Evolutionary conservation across 2,113 vertebrate genomes (phyloP).

Genomic region (Myodes glareolus): DNA sequence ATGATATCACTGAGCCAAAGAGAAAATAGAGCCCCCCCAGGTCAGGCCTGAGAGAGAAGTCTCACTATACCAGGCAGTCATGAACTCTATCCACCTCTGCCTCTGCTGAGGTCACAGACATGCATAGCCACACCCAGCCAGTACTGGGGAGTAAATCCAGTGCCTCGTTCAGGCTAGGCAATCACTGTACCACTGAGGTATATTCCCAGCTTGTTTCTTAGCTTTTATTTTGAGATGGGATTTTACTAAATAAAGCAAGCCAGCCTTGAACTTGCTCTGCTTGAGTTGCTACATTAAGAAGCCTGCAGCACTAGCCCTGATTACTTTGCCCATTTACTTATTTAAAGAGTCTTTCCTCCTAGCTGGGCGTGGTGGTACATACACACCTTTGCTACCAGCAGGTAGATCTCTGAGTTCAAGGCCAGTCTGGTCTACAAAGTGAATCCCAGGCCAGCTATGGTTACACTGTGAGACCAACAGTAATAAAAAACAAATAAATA

Average conservation of each 20-base stretch:
- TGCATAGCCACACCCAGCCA: not conserved
- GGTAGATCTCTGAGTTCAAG: not conserved
- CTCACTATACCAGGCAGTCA: not conserved
- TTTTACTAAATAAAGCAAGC: not conserved
- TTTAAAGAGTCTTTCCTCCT: not conserved
- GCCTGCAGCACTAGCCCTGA: not conserved
- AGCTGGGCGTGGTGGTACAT: not conserved
- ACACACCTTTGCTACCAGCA: not conserved
- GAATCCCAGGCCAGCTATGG: not conserved
- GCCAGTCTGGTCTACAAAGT: not conserved
- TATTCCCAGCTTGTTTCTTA: not conserved
- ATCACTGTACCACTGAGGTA: not conserved
- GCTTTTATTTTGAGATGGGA: not conserved
- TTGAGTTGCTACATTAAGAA: not conserved
- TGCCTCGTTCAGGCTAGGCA: not conserved
- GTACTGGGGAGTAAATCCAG: not conserved
- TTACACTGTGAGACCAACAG: not conserved
- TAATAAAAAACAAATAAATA: not conserved
- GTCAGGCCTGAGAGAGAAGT: not conserved
- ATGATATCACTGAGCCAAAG: rapidly evolving
- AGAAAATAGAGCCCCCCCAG: too few species aligned
- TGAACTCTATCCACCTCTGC: not conserved
- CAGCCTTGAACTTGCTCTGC: not conserved
- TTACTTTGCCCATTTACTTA: not conserved
- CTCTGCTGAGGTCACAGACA: not conserved